Conservation (phyloP, 1,140 invertebrate species). For the Batillaria attramentaria region DNA sequence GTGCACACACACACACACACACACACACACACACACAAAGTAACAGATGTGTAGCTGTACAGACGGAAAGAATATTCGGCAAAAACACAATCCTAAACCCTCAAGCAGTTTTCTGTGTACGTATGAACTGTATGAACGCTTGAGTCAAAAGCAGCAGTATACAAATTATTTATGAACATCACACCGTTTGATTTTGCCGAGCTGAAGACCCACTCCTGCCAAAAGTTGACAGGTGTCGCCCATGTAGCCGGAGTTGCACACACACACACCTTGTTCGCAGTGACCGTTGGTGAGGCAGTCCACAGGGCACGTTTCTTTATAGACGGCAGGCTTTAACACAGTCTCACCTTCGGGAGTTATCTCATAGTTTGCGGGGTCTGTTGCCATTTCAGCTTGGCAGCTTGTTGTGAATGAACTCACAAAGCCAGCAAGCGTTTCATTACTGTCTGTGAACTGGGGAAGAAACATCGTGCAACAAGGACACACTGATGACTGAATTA, state of each 20-base stretch:
- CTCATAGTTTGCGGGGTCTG: too few species aligned
- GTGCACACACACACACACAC: constrained; percentile 4
- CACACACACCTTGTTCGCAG: too few species aligned
- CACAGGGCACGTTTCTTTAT: too few species aligned
- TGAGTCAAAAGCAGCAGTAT: not conserved
- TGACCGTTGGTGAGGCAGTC: too few species aligned
- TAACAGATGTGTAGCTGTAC: not conserved
- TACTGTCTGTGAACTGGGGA: too few species aligned
- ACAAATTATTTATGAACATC: not conserved
- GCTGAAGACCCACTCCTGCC: too few species aligned
- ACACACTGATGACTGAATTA: not conserved
- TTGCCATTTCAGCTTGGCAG: too few species aligned
- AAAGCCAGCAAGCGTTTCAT: not conserved
- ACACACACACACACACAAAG: not conserved
- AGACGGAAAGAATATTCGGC: not conserved
- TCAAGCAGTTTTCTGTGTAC: not conserved
- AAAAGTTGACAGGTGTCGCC: too few species aligned
- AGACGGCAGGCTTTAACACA: too few species aligned
- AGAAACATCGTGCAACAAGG: not conserved
- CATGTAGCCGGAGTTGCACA: too few species aligned
- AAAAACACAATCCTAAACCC: not conserved
- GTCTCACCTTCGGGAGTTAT: too few species aligned
- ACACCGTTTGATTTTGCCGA: too few species aligned
- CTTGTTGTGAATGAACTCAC: not conserved
- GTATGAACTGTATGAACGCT: not conserved